Evolutionary conservation across 2,113 vertebrate species (phyloP), one percentile per base, ranked within the genome.

Genomic region (Urocitellus parryii): DNA sequence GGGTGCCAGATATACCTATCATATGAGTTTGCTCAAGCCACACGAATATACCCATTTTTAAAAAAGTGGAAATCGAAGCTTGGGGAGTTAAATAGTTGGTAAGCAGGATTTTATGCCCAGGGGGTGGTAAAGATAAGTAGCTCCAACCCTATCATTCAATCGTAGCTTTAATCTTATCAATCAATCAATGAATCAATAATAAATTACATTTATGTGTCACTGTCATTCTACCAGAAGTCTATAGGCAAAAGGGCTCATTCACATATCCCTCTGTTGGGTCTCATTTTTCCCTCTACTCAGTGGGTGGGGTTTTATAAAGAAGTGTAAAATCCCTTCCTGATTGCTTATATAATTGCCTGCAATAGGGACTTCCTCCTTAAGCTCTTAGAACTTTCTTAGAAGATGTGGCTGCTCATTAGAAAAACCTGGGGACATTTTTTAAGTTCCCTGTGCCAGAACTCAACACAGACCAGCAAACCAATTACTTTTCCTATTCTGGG

Each of bases 251-350:
- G 34, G 67, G 42, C 22, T 81, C 34, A 4, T 27, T 78, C 58
- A 63, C 45, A 48, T 9, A 79, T 4, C 1, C 25, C 39, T 90
- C 51, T 24, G 1, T 7, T 14, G 68, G 34, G 42, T 86, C 42
- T 93, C 81, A 24, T 27, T 82, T 61, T 80, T 14, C 6, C 39
- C 56, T 17, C 9, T 17, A 11, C 20, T 92, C 56, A 42, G 29
- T 78, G 67, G 87, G 48, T 48, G 25, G 72, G 34, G 39, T 81
- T 84, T 83, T 89, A 51, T 81, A 95, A 96, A 96, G 78, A 96
- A 87, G 77, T 90, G 96, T 96, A 80, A 93, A 96, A 85, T 96
- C 95, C 94, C 72, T 96, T 86, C 74, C 68, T 83, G 56, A 85
- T 88, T 90, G 87, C 65, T 94, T 93, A 96, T 94, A 94, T 83